Evolutionary conservation across 2,113 vertebrate species (phyloP).

Genomic region (Crotophaga sulcirostris): DNA sequence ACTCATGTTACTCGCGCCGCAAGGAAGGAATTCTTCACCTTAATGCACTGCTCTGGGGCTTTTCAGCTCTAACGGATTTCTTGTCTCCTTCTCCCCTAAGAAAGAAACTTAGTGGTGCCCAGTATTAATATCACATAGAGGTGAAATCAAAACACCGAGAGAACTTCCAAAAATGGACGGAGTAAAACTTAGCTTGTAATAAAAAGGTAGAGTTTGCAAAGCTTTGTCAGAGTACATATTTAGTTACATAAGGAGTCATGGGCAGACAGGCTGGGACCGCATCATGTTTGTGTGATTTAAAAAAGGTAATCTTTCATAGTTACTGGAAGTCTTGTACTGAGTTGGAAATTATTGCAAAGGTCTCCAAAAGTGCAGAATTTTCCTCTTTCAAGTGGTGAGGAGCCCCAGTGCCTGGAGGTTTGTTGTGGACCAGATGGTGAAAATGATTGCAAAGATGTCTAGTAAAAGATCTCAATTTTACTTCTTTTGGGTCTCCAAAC

Average conservation of each 20-base stretch:
- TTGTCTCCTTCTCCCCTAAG: not conserved
- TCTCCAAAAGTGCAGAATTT: not conserved
- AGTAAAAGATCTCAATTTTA: not conserved
- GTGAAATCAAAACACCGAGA: not conserved
- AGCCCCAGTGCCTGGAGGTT: not conserved
- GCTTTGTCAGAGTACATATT: not conserved
- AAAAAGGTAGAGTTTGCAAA: not conserved
- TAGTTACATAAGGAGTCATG: not conserved
- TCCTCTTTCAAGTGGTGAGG: not conserved
- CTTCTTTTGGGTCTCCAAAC: not conserved
- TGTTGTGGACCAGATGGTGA: not conserved
- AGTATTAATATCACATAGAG: not conserved
- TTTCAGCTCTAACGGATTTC: not conserved
- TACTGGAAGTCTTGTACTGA: not conserved
- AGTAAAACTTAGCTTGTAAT: not conserved
- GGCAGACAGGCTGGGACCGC: not conserved
- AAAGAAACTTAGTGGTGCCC: not conserved
- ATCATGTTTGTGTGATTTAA: not conserved
- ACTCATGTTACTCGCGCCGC: not conserved
- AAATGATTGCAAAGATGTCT: not conserved
- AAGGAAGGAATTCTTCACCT: not conserved
- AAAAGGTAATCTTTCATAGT: not conserved
- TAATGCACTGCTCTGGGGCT: not conserved
- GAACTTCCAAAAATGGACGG: not conserved
- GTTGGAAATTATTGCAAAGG: not conserved